Conservation (phyloP, 2,113 vertebrate species). For the Podarcis cretensis region DNA sequence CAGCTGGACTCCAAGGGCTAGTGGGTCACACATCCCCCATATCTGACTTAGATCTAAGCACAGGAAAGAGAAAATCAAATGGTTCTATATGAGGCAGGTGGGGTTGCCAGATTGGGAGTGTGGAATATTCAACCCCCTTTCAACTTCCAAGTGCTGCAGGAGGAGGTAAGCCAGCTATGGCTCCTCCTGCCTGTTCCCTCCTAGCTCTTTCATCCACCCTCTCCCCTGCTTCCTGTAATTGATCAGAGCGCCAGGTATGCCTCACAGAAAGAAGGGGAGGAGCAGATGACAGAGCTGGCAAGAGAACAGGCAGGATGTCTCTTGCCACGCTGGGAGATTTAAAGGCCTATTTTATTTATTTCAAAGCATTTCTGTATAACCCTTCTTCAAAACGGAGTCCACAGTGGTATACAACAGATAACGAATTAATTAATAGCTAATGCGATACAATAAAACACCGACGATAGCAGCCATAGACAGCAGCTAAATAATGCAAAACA, state of each 20-base stretch:
- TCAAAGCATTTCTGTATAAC: not conserved
- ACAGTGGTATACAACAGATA: no score
- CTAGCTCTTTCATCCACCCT: not conserved
- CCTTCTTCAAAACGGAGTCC: no score
- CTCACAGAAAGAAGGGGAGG: conserved; percentile 3
- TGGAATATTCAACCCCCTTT: not conserved
- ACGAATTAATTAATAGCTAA: no score
- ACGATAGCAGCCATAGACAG: no score
- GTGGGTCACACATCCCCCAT: not conserved
- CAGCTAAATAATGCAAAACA: no score
- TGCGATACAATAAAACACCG: no score
- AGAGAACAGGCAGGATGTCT: not conserved
- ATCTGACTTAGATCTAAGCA: conserved; percentile 12
- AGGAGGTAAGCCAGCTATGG: not conserved
- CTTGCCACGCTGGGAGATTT: conserved; percentile 4
- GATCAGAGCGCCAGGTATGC: not conserved
- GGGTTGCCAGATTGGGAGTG: not conserved
- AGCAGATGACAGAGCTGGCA: not conserved
- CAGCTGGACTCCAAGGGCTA: not conserved
- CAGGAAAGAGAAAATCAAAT: not conserved
- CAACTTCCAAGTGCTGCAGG: not conserved
- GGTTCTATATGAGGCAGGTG: not conserved
- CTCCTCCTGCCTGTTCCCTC: not conserved
- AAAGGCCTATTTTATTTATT: conserved; percentile 24
- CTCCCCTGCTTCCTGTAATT: not conserved